Conservation (phyloP, 2,113 vertebrate species). For the Sisor rabdophorus region DNA sequence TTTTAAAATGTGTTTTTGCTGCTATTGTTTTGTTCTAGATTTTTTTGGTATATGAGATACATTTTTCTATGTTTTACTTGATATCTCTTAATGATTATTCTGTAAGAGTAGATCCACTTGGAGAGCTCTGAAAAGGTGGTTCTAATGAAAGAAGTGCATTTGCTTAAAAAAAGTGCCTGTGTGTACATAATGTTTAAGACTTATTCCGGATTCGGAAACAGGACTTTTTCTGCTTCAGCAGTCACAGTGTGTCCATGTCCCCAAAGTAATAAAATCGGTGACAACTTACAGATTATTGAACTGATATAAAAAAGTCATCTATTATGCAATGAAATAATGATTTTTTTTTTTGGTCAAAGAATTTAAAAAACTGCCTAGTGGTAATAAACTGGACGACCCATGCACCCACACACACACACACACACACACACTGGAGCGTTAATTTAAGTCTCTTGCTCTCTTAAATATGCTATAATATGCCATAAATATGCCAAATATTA, state of each 20-base stretch:
- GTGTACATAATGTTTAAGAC: constrained; percentile 20
- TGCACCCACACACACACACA: not conserved
- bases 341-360: not conserved
- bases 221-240: constrained; percentile 8
- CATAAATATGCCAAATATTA: not conserved
- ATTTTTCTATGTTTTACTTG: not conserved
- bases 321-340: not conserved
- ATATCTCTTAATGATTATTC: not conserved
- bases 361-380: not conserved
- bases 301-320: not conserved
- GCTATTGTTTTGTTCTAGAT: not conserved
- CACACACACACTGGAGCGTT: not conserved
- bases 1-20: not conserved
- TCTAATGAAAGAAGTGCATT: constrained; percentile 46
- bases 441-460: not conserved
- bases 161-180: constrained; percentile 45
- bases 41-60: not conserved
- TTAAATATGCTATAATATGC: not conserved
- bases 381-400: not conserved
- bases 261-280: not conserved
- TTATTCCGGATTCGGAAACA: not conserved
- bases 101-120: not conserved
- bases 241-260: not conserved
- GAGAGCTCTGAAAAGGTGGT: constrained; percentile 24
- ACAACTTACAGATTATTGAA: not conserved